Evolutionary conservation across 2,888 invertebrate species (phyloP).

Genomic region (Trichopoda pennipes): DNA sequence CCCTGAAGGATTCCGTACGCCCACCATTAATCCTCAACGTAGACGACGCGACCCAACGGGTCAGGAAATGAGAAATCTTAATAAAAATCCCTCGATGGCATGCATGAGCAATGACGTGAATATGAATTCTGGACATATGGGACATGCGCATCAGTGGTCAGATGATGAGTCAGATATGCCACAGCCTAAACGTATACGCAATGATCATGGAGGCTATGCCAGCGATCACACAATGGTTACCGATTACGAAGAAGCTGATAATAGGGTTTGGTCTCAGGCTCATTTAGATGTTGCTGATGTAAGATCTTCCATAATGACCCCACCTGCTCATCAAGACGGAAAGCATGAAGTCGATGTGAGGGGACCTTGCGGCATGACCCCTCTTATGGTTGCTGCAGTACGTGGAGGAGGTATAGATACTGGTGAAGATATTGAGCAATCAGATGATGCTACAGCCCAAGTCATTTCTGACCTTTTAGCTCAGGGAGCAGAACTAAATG

Average conservation of each 20-base stretch:
- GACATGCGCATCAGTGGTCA: constrained; percentile 88
- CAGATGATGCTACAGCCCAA: constrained; percentile 87
- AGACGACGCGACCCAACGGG: constrained; percentile 94
- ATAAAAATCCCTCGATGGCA: constrained; percentile 88
- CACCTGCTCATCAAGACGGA: constrained; percentile 88
- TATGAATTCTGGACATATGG: constrained; percentile 83
- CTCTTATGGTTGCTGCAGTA: constrained; percentile 96
- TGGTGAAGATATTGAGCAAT: constrained; percentile 88
- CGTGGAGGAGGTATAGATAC: constrained; percentile 90
- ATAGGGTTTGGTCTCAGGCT: constrained; percentile 94
- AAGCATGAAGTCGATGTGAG: constrained; percentile 90
- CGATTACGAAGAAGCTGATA: constrained; percentile 92
- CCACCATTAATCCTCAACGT: constrained; percentile 87
- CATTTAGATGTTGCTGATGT: constrained; percentile 96
- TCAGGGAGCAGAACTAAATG: constrained; percentile 95
- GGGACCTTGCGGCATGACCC: constrained; percentile 96
- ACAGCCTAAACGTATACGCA: constrained; percentile 90
- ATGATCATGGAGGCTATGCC: constrained; percentile 88
- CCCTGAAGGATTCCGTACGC: constrained; percentile 94
- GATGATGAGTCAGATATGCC: constrained; percentile 94
- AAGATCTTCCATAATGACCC: constrained; percentile 91
- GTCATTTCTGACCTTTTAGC: constrained; percentile 92
- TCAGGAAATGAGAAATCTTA: constrained; percentile 95
- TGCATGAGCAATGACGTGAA: constrained; percentile 86
- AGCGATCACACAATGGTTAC: constrained; percentile 94